A percentile compares a stretch with the other conserved stretches of the same genome.
These are phyloP conservation scores for Pseudochirops cupreus DNA, from an alignment of 2,797 vertebrate genomes.

Conservation along the genomic window DNA sequence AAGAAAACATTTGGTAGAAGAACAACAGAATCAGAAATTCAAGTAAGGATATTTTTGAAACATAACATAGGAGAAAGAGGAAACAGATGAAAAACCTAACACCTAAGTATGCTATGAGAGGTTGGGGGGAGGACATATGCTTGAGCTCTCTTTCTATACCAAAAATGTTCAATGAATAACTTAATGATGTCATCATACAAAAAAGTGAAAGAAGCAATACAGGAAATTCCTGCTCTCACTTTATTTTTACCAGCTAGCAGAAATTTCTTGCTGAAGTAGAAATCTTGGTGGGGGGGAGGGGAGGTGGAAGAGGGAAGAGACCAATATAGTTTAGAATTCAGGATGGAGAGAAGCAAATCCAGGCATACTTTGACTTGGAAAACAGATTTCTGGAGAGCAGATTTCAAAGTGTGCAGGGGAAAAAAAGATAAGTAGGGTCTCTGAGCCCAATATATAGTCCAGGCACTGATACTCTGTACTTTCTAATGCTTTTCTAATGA, in stretches of 20 bases:
- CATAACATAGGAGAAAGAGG: neutral
- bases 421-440: neutral
- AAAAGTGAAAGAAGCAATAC: neutral
- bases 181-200: neutral
- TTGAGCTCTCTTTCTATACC: neutral
- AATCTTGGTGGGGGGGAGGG: neutral
- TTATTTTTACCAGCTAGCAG: neutral
- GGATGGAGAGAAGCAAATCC: neutral
- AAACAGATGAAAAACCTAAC: neutral
- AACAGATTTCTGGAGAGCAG: neutral
- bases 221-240: neutral
- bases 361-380: neutral
- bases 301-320: neutral
- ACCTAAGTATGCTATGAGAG: neutral
- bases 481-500: rapidly evolving
- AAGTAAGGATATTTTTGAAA: neutral
- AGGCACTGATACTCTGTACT: neutral
- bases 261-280: neutral
- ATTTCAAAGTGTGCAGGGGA: neutral
- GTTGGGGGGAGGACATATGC: neutral
- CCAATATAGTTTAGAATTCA: neutral
- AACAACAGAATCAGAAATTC: neutral
- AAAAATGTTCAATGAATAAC: neutral
- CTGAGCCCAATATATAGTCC: neutral
- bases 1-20: neutral